Evolutionary conservation across 2,113 vertebrate genomes (phyloP).

Genomic region (Esox niger): DNA sequence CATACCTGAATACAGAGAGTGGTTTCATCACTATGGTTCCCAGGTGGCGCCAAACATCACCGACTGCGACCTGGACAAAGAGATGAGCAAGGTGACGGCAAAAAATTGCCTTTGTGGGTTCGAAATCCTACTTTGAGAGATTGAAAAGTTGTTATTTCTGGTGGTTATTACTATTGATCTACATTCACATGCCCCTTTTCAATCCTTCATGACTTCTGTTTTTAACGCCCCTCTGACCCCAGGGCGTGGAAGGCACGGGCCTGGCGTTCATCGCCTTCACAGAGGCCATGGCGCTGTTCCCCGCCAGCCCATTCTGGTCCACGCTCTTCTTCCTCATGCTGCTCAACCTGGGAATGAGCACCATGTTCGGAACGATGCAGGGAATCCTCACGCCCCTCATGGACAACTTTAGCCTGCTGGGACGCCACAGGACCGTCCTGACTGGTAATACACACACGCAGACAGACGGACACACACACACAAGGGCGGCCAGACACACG

Average conservation of each 20-base stretch:
- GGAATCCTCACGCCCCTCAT: conserved; percentile 96
- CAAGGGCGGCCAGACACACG: too few species aligned
- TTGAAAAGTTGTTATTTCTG: background rate
- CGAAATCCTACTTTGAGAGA: background rate
- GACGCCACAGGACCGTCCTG: conserved; percentile 65
- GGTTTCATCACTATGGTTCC: conserved; percentile 63
- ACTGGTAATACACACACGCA: conserved; percentile 55
- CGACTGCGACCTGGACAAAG: conserved; percentile 70
- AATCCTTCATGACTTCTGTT: background rate
- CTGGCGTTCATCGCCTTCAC: conserved; percentile 98
- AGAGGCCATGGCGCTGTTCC: conserved; percentile 96
- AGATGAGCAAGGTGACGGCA: conserved; percentile 73
- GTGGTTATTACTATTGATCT: background rate
- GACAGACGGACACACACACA: background rate
- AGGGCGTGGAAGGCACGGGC: conserved; percentile 96
- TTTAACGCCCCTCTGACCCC: conserved; percentile 17
- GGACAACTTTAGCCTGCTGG: conserved; percentile 88
- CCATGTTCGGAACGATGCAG: conserved; percentile 99
- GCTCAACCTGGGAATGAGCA: conserved; percentile 95
- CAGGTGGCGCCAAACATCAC: conserved; percentile 62
- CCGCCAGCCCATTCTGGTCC: conserved; percentile 94
- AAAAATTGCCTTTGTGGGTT: background rate
- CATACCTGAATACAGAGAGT: conserved; percentile 68
- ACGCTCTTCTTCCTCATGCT: conserved; percentile 99
- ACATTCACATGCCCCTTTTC: background rate